phyloP scores from a whole-genome alignment of 2,113 vertebrate species.

The Eira barbara region DNA sequence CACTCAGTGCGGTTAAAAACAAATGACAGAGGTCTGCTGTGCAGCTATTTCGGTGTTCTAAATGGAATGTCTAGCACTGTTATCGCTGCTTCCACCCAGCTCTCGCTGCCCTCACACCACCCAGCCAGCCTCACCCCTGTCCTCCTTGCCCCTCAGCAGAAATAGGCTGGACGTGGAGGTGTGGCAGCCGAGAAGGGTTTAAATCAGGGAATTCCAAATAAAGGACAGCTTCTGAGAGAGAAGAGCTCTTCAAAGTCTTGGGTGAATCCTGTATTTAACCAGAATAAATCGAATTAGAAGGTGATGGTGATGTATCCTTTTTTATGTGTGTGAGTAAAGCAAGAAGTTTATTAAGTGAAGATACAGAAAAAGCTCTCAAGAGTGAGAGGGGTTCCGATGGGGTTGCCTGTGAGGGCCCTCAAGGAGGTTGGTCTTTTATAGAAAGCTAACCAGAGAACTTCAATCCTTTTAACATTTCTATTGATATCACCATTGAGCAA shows the following conservation, averaged over 20 bases:
- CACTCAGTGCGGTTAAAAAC: slow-evolving; percentile 9
- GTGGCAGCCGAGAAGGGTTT: not conserved
- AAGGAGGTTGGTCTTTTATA: too few relatives aligned
- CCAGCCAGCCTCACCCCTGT: not conserved
- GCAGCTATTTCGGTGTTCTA: slow-evolving; percentile 3
- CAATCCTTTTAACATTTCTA: too few relatives aligned
- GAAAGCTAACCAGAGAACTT: too few relatives aligned
- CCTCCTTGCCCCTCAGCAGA: not conserved
- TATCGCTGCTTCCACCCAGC: not conserved
- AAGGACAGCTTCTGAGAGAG: slow-evolving; percentile 17
- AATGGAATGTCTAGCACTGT: slow-evolving; percentile 35
- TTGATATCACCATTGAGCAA: too few relatives aligned
- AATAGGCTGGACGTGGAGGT: not conserved
- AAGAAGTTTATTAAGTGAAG: too few relatives aligned
- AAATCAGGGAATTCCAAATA: slow-evolving; percentile 19
- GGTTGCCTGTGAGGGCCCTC: too few relatives aligned
- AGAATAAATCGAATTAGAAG: slow-evolving; percentile 16
- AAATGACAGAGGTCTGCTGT: not conserved
- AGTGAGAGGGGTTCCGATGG: too few relatives aligned
- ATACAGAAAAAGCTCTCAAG: too few relatives aligned
- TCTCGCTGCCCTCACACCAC: not conserved
- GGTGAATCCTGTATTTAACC: not conserved
- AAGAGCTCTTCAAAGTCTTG: not conserved
- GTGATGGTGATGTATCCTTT: not conserved
- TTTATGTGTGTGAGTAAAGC: too few relatives aligned